Conservation (phyloP, 1,140 invertebrate genomes). For the Hesperophylax magnus region DNA sequence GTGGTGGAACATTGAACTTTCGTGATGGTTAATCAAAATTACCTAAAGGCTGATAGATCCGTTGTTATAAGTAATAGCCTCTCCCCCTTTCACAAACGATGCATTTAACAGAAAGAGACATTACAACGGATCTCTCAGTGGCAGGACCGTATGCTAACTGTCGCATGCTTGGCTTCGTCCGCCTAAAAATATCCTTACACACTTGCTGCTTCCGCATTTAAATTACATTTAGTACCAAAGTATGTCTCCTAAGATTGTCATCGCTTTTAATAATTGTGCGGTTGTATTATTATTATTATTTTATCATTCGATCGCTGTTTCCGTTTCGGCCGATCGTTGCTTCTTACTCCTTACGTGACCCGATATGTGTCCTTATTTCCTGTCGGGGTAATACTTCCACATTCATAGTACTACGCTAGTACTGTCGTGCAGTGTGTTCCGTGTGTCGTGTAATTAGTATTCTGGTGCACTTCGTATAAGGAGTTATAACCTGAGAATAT, state of each 20-base stretch:
- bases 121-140: too few species aligned
- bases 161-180: neutral
- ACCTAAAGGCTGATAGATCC: too few species aligned
- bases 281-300: conserved; percentile 3
- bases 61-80: too few species aligned
- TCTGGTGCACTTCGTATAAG: too few species aligned
- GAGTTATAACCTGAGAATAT: too few species aligned
- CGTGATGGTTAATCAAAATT: too few species aligned
- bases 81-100: too few species aligned
- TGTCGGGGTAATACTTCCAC: neutral
- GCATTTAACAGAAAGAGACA: too few species aligned
- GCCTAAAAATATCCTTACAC: conserved; percentile 4
- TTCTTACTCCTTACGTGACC: conserved; percentile 48
- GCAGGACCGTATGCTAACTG: too few species aligned
- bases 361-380: conserved; percentile 40
- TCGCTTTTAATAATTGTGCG: conserved; percentile 43
- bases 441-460: too few species aligned
- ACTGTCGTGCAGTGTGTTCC: neutral
- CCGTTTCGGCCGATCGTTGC: conserved; percentile 12
- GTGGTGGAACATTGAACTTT: too few species aligned
- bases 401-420: neutral
- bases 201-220: conserved; percentile 28
- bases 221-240: neutral
- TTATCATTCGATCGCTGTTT: conserved; percentile 42
- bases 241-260: conserved; percentile 21